Percentiles rank a stretch among this genome's conserved stretches.
Conservation (phyloP, 2,888 invertebrate genomes). For the Schrankia costaestrigalis region DNA sequence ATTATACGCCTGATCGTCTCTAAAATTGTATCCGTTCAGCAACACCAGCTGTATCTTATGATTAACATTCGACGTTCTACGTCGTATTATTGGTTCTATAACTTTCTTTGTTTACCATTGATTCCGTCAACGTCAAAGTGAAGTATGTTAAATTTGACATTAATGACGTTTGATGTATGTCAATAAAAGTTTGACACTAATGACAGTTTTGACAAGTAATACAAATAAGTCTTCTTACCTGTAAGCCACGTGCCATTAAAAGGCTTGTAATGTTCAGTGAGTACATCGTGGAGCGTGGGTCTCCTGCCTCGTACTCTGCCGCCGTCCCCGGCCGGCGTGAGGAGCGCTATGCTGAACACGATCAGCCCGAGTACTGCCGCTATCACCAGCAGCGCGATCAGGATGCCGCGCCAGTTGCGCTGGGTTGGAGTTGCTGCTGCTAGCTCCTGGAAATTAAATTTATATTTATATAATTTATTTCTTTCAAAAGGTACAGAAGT, state of each 20-base stretch:
- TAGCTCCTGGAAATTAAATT: too few species aligned
- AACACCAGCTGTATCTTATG: too few species aligned
- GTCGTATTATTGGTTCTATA: too few species aligned
- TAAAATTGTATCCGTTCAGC: too few species aligned
- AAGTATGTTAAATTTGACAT: too few species aligned
- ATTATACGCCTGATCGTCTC: too few species aligned
- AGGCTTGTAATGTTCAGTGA: constrained; percentile 78
- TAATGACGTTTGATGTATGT: too few species aligned
- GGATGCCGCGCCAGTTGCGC: constrained; percentile 96
- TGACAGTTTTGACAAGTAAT: background rate
- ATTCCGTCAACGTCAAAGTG: too few species aligned
- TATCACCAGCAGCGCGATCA: constrained; percentile 94
- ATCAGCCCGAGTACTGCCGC: constrained; percentile 93
- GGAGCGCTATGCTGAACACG: constrained; percentile 93
- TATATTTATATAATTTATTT: too few species aligned
- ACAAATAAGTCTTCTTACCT: constrained; percentile 40
- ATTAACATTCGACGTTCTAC: too few species aligned
- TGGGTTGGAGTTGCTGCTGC: constrained; percentile 92
- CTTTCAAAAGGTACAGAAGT: too few species aligned
- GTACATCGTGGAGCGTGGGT: constrained; percentile 85
- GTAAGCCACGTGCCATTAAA: constrained; percentile 85
- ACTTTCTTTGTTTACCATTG: too few species aligned
- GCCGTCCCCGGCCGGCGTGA: constrained; percentile 89
- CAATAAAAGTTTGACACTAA: background rate
- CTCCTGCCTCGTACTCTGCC: constrained; percentile 84